Evolutionary conservation across 2,888 invertebrate genomes (phyloP), one percentile per base, ranked within the genome.

Genomic region (Cephus sareptanus): DNA sequence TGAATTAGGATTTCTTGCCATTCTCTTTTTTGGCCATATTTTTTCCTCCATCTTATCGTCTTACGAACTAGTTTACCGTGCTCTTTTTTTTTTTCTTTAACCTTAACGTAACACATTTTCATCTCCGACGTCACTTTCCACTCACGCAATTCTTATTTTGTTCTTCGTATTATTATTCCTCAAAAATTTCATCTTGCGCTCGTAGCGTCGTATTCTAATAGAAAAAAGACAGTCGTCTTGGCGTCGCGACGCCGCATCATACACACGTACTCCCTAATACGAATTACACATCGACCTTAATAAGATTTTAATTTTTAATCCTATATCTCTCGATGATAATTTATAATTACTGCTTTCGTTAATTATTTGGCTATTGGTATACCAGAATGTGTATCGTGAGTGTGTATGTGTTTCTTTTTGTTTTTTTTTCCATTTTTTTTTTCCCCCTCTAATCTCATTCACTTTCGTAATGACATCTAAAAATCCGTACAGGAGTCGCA

Each of bases 11-110:
- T 77, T 77, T 79, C 80, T 80, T 70, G 77, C 79, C 76, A 73
- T 78, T 76, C 74, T 76, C 74, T 56, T 71, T 40, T 56, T 73
- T 33, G 37, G 40, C 71, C 75, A 37, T 69, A 33, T 81, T n/a
- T 77, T 74, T 77, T 71, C 69, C 76, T 78, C 77, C 77, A 34
- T 73, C 68, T 75, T 40, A 15, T 68, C 75, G 71, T 79, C 71
- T 83, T 87, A 89, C 87, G 90, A 90, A 89, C 90, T 88, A 84
- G 87, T 85, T 88, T 90, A 90, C 89, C 90, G 87, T 90, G 89
- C 90, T 87, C 89, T 83, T 83, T 81, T 81, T 33, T 77, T 79
- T 79, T 77, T 79, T 79, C 69, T 68, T 37, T 75, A 34, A 68
- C 56, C 73, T 75, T 69, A 76, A 33, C 33, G 11, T 73, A 13